Base-by-base conservation (phyloP, 2,888 invertebrate genomes). In the Cyclophora punctaria region DNA sequence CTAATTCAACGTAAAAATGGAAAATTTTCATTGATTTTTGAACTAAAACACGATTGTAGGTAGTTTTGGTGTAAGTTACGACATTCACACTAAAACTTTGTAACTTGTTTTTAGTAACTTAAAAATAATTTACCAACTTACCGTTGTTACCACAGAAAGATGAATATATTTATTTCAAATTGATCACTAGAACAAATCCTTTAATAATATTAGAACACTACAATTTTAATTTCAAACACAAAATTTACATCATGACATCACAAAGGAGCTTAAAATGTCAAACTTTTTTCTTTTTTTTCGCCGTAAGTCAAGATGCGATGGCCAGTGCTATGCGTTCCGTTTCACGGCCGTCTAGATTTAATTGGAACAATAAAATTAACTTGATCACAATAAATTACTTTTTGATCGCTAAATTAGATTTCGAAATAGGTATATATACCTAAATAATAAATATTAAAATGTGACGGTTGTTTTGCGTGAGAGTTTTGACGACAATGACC, bases 271-370 rank as follows among this genome's bases (percentile, higher is more conserved):
- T 2, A 20, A 77, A 78, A 81, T 68, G 83, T 84, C 86, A 85
- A 79, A 78, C 66, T 73, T 73, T 73, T 72, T 66, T 52, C 63
- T 70, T 73, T 79, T 80, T 78, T 73, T 71, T 65, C 62, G 54
- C 46, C 7, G 6, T 43, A 20, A 44, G 47, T 42, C 56, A 58
- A 57, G 54, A 47, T 57, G 58, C 62, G 66, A 66, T 71, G 64
- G 77, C 78, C 77, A 75, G 78, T 75, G 65, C 63, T 64, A 52
- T 62, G 65, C 81, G 83, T 82, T 84, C 77, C 84, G 83, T 82
- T 86, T 79, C 78, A 84, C 83, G 80, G 72, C 74, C 69, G 62
- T 49, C 57, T 60, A 66, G 63, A 67, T 67, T 59, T 55, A 61
- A 64, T 64, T 57, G 53, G 56, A 59, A 47, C 52, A 53, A 53